Evolutionary conservation across 2,888 invertebrate genomes (phyloP).

Genomic region (Ormia ochracea): DNA sequence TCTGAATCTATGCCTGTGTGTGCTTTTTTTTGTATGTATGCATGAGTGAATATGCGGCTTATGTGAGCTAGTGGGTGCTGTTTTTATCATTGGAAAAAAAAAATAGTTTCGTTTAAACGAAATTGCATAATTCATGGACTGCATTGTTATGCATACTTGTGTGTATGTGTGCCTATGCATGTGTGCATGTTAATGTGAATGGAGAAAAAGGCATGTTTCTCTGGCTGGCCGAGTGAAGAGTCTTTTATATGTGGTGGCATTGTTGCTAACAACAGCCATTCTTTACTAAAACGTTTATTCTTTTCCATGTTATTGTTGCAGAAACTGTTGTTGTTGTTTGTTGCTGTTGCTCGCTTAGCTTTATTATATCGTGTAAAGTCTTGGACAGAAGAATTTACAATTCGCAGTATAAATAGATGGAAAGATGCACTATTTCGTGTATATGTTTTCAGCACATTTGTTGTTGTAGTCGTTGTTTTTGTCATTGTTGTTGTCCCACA

Average conservation of each 20-base stretch:
- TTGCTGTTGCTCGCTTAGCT: conserved; percentile 33
- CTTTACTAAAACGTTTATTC: conserved; percentile 25
- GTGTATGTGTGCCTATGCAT: neutral
- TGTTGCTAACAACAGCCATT: conserved; percentile 30
- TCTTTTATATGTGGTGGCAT: conserved; percentile 1
- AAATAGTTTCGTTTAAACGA: conserved; percentile 57
- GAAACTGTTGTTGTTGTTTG: neutral
- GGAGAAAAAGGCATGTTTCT: conserved; percentile 14
- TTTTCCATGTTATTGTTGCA: neutral
- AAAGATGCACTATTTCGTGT: conserved; percentile 20
- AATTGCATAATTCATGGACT: conserved; percentile 61
- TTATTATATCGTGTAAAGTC: conserved; percentile 47
- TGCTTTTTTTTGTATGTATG: neutral
- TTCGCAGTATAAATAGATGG: conserved; percentile 33
- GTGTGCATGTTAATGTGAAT: neutral
- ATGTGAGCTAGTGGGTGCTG: conserved; percentile 53
- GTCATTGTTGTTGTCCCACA: conserved; percentile 25
- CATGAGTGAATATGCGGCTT: neutral
- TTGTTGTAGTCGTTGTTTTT: conserved; percentile 9
- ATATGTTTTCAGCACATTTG: neutral
- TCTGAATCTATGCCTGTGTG: too few relatives aligned
- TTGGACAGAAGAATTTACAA: conserved; percentile 60
- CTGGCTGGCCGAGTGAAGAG: conserved; percentile 19
- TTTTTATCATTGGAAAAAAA: conserved; percentile 37
- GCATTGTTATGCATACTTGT: conserved; percentile 28